Percentiles rank a stretch among this genome's conserved stretches.
Evolutionary conservation across 2,888 invertebrate genomes (phyloP).

Genomic region (Parascotia fuliginaria): DNA sequence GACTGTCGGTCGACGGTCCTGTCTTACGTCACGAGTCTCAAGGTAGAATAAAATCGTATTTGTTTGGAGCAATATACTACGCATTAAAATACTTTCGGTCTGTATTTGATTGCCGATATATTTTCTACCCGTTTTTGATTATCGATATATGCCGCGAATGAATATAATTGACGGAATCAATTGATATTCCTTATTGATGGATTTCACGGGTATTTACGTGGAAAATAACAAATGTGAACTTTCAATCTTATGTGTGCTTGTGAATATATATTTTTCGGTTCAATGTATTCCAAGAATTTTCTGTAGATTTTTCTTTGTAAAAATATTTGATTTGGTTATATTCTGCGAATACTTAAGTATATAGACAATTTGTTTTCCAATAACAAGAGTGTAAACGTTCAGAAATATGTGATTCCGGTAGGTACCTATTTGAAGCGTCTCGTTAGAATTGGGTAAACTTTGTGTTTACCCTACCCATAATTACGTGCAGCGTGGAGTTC

Average conservation of each 20-base stretch:
- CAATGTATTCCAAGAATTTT: slow-evolving; percentile 8
- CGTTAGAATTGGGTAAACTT: slow-evolving; percentile 46
- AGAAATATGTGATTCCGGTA: too few species aligned
- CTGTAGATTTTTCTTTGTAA: neutral
- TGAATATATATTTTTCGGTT: slow-evolving; percentile 11
- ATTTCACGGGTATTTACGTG: slow-evolving; percentile 23
- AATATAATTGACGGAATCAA: slow-evolving; percentile 33
- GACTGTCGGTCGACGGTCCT: slow-evolving; percentile 38
- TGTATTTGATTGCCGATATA: slow-evolving; percentile 2
- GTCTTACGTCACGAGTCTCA: slow-evolving; percentile 32
- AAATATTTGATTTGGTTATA: neutral
- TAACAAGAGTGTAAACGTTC: neutral
- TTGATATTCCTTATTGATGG: slow-evolving; percentile 38
- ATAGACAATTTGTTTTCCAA: neutral
- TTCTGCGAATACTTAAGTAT: too few species aligned
- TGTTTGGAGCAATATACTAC: neutral
- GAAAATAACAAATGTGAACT: slow-evolving; percentile 22
- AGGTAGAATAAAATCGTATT: slow-evolving; percentile 14
- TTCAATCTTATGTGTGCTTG: slow-evolving; percentile 16
- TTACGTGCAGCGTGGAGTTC: slow-evolving; percentile 59
- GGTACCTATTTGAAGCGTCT: neutral
- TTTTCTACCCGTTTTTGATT: slow-evolving; percentile 3
- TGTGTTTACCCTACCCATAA: slow-evolving; percentile 58
- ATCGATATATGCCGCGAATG: slow-evolving; percentile 23
- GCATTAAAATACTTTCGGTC: neutral